phyloP scores from a whole-genome alignment of 2,888 invertebrate species.

The Drymonia ruficornis region DNA sequence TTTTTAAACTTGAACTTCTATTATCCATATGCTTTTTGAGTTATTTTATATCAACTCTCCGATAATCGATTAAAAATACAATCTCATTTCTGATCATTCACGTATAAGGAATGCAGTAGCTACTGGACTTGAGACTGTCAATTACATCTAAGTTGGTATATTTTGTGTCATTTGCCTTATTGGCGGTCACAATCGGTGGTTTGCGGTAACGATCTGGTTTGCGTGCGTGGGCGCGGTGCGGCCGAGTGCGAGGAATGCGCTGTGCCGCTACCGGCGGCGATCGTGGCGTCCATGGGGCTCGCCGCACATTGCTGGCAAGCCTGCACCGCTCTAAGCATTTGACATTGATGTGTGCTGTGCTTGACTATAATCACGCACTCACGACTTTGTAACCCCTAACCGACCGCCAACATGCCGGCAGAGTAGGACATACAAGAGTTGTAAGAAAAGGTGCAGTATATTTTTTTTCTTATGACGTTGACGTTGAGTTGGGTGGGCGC shows the following conservation, averaged over 20 bases:
- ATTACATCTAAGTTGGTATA: slow-evolving; percentile 15
- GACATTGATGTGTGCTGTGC: slow-evolving; percentile 39
- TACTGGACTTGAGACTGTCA: neutral
- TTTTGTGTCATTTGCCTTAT: slow-evolving; percentile 27
- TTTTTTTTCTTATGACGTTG: too few species aligned
- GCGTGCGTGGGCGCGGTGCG: slow-evolving; percentile 48
- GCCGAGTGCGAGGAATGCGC: slow-evolving; percentile 54
- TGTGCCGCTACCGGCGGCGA: slow-evolving; percentile 18
- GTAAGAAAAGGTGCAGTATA: too few species aligned
- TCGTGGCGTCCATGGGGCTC: slow-evolving; percentile 41
- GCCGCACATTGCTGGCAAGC: slow-evolving; percentile 50
- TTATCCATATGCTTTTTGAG: too few species aligned
- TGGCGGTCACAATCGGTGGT: slow-evolving; percentile 32
- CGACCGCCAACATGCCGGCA: too few species aligned
- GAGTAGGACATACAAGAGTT: too few species aligned
- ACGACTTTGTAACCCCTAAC: too few species aligned
- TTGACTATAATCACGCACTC: neutral
- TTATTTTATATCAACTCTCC: too few species aligned
- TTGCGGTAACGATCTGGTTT: slow-evolving; percentile 42
- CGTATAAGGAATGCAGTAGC: slow-evolving; percentile 4
- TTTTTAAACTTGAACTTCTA: too few species aligned
- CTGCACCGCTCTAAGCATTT: slow-evolving; percentile 37
- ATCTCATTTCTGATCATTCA: neutral
- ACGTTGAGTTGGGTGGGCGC: too few species aligned
- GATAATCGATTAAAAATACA: neutral